Percentiles rank a stretch among this genome's conserved stretches.
Evolutionary conservation across 2,888 invertebrate species (phyloP).

Genomic region (Dolichopus griseipennis): DNA sequence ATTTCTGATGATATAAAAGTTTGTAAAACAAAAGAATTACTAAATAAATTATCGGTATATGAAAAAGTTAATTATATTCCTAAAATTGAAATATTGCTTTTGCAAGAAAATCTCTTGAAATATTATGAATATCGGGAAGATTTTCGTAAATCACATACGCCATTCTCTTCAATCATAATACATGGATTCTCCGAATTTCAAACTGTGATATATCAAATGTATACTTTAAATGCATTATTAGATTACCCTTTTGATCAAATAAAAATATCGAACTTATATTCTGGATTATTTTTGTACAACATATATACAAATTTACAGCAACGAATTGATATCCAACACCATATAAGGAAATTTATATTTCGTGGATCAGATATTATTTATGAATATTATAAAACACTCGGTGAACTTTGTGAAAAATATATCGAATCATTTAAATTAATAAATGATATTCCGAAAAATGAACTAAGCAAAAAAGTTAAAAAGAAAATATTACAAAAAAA

Average conservation of each 20-base stretch:
- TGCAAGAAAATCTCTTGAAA: conserved; percentile 34
- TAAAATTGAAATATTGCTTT: conserved; percentile 36
- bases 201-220: conserved; percentile 37
- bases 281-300: conserved; percentile 71
- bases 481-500: background rate
- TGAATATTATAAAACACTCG: conserved; percentile 36
- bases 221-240: conserved; percentile 54
- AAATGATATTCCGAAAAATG: background rate
- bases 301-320: conserved; percentile 53
- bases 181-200: conserved; percentile 42
- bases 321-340: conserved; percentile 48
- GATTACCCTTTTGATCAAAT: conserved; percentile 50
- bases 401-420: conserved; percentile 35
- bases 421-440: conserved; percentile 17
- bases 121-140: conserved; percentile 40
- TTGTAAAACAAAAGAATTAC: conserved; percentile 12
- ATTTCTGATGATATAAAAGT: conserved; percentile 28
- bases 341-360: conserved; percentile 47
- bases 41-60: conserved; percentile 27
- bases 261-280: conserved; percentile 55
- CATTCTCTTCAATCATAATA: conserved; percentile 33
- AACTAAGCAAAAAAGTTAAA: background rate
- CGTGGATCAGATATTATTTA: conserved; percentile 35
- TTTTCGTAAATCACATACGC: conserved; percentile 38
- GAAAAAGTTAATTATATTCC: conserved; percentile 32